Evolutionary conservation across 2,797 vertebrate genomes (phyloP).

Genomic region (Micromesistius poutassou): DNA sequence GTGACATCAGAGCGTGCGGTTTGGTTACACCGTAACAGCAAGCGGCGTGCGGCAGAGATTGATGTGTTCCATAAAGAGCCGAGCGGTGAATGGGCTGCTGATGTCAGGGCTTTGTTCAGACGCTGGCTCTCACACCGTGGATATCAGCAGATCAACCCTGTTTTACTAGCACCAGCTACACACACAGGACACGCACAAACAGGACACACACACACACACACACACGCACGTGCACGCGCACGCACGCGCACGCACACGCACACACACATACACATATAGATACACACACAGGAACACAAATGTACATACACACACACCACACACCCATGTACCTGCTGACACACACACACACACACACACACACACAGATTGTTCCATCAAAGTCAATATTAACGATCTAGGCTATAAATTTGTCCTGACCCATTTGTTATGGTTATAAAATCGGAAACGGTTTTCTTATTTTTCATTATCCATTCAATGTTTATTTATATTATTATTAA

Average conservation of each 20-base stretch:
- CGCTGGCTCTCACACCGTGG: conserved; percentile 35
- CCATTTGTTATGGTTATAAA: too few relatives aligned
- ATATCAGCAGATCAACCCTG: conserved; percentile 23
- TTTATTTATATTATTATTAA: too few relatives aligned
- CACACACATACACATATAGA: not conserved
- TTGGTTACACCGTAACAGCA: conserved; percentile 25
- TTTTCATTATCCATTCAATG: too few relatives aligned
- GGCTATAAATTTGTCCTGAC: too few relatives aligned
- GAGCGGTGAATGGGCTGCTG: conserved; percentile 46
- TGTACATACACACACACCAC: not conserved
- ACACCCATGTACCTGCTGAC: too few relatives aligned
- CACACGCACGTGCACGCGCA: not conserved
- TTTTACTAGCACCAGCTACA: conserved; percentile 26
- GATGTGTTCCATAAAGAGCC: conserved; percentile 31
- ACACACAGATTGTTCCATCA: not conserved
- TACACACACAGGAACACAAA: not conserved
- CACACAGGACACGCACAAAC: not conserved
- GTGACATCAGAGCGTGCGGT: conserved; percentile 1
- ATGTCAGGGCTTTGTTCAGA: conserved; percentile 53
- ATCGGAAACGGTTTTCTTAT: too few relatives aligned
- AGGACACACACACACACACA: too few relatives aligned
- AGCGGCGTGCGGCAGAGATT: conserved; percentile 37
- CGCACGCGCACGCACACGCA: not conserved
- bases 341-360: not conserved
- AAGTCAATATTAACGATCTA: not conserved